Percentiles rank a stretch among this genome's conserved stretches.
phyloP scores from a whole-genome alignment of 2,888 invertebrate species.

The Fragum whitleyi region DNA sequence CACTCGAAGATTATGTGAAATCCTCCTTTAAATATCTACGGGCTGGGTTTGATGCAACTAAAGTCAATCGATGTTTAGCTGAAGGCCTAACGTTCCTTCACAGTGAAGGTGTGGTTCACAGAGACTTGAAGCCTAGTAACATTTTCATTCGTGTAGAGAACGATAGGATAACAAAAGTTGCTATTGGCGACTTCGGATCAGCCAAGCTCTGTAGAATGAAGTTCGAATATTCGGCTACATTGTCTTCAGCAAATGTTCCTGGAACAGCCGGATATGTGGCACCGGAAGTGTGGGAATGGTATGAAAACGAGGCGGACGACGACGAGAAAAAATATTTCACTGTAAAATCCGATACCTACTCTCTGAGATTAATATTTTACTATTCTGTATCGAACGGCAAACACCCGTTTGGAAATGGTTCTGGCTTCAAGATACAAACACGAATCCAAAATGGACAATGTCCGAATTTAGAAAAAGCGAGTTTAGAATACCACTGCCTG shows the following conservation, averaged over 20 bases:
- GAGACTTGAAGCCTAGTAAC: conserved; percentile 17
- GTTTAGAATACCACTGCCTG: background rate
- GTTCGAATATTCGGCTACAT: conserved; percentile 5
- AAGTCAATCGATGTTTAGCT: conserved; percentile 7
- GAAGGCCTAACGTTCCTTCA: conserved; percentile 7
- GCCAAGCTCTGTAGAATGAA: conserved; percentile 6
- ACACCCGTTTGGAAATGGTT: conserved; percentile 9
- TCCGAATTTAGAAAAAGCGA: background rate
- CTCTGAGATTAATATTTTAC: conserved; percentile 10
- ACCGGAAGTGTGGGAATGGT: conserved; percentile 24
- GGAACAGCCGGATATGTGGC: conserved; percentile 15
- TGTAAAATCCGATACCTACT: conserved; percentile 17
- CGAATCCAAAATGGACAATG: background rate
- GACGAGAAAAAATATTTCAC: conserved; percentile 17
- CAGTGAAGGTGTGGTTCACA: conserved; percentile 9
- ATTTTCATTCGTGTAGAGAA: conserved; percentile 3
- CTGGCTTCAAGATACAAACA: conserved; percentile 3
- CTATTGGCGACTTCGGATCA: conserved; percentile 23
- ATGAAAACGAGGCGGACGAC: background rate
- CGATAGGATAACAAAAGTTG: background rate
- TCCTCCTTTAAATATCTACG: background rate
- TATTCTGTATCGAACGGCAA: conserved; percentile 8
- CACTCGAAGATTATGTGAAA: conserved; percentile 16
- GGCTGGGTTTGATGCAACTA: background rate
- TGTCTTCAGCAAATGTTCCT: background rate